Base-by-base conservation (phyloP, 30 jellyfish, hydroid and myxozoan genomes). In the Turritopsis rubra region DNA sequence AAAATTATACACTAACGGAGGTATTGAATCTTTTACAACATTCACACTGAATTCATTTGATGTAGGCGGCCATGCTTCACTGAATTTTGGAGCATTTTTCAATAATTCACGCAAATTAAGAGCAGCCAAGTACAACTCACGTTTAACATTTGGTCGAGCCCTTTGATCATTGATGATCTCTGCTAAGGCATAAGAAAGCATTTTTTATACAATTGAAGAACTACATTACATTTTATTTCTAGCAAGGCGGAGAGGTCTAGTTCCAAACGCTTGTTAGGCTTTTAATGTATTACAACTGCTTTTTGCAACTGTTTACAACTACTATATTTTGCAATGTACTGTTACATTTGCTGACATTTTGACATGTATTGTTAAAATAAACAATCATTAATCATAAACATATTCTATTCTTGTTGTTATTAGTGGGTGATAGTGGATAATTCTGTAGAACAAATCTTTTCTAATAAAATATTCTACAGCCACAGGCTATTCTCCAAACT, bases 61-160 rank as follows among this genome's bases (percentile, higher is more conserved):
- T 52, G 76, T 75, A 20, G 89, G 93, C 19, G 89, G 92, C 89
- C 92, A 85, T 72, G 80, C 65, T 19, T 68, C 19, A 29, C 27
- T 23, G 82, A 74, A 29, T 9, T 26, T 74, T 26, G 0, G 65
- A 24, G 65, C 53, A 29, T 74, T 29, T 74, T 30, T 74, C 82
- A 74, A 26, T 23, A 1, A 24, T n/a, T 0, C 82, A 26, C 0
- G 53, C n/a, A 74, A 29, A 23, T 23, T 23, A 29, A 74, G 82
- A 7, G 82, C 82, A 24, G 82, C 82, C 65, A 74, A 74, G 72
- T 74, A 74, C 72, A 74, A 74, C n/a, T 74, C 82, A 0, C 22
- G 77, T 68, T 68, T 68, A 68, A 68, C 30, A 68, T 68, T 68
- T n/a, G 77, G 77, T 68, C 19, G 77, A 68, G 31, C 28, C 77